A percentile compares a stretch with the other conserved stretches of the same genome.
These are phyloP conservation scores for Illadopsis cleaveri DNA, from an alignment of 2,113 vertebrate genomes.

Conservation along the genomic window DNA sequence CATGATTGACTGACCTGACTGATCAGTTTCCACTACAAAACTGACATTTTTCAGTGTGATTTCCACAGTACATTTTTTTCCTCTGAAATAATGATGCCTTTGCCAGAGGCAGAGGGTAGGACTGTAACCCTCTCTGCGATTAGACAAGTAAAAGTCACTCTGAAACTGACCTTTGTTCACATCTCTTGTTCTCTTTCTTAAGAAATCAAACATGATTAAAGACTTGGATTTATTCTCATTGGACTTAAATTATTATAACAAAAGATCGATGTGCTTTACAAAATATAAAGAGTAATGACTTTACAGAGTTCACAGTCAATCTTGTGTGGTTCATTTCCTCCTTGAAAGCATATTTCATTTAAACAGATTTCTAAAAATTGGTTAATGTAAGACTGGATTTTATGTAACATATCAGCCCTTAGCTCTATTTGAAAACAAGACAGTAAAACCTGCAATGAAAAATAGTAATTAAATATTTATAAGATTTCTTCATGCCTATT, in stretches of 20 bases:
- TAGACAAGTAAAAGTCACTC: background rate
- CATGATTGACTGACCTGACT: background rate
- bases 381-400: background rate
- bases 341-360: slow-evolving; percentile 29
- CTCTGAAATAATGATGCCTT: background rate
- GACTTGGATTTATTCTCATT: slow-evolving; percentile 28
- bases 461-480: slow-evolving; percentile 44
- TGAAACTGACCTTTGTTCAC: background rate
- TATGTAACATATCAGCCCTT: background rate
- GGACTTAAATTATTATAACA: slow-evolving; percentile 33
- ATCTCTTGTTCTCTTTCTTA: background rate
- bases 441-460: background rate
- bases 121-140: background rate
- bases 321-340: slow-evolving; percentile 13
- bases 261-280: slow-evolving; percentile 22
- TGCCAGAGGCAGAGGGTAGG: background rate
- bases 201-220: slow-evolving; percentile 43
- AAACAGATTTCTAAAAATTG: slow-evolving; percentile 17
- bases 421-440: background rate
- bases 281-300: slow-evolving; percentile 36
- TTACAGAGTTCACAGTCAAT: background rate
- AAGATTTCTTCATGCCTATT: background rate
- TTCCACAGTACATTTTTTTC: fast-evolving
- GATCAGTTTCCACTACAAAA: background rate
- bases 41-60: background rate